Evolutionary conservation across 2,888 invertebrate genomes (phyloP), one percentile per base, ranked within the genome.

Genomic region (Meliscaeva auricollis): DNA sequence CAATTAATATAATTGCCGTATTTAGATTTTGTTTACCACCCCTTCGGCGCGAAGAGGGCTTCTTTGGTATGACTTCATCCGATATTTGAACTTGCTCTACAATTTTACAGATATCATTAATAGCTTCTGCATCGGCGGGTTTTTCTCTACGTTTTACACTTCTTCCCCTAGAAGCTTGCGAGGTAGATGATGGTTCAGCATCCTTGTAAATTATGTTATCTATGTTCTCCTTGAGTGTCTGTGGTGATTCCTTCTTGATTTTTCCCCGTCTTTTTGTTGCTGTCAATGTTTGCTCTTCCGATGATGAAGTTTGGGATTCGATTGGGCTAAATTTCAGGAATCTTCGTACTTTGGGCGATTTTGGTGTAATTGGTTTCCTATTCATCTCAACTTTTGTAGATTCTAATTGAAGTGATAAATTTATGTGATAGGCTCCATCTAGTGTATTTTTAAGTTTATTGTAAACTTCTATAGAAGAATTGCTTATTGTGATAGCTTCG

Each of bases 401-500:
- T 22, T 75, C 73, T 5, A 72, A 22, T 62, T 85, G 85, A 52
- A 81, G 30, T 0, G 41, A 50, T 22, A 81, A 15, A 69, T 81
- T 85, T 5, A 82, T 30, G 20, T 58, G 58, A 46, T 69, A 75
- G 11, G 32, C 76, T 5, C 72, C 80, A 13, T 85, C 85, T 8
- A 85, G 38, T 8, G 60, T 13, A 35, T 60, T 15, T 50, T 64
- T 62, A 20, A 87, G 73, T 30, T 70, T 50, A 20, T 87, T 62
- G 26, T 83, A 82, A 20, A 74, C 20, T 38, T 81, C 54, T 3
- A 60, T 11, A 3, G 81, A 75, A 17, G 46, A 44, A 26, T 88
- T 41, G 4, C 88, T 82, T 15, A 88, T 64, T 5, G 84, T 58
- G 0, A 89, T 68, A 0, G 91, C 91, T 76, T 88, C 81, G 2